phyloP scores from a whole-genome alignment of 2,797 vertebrate species.

The Argyrosomus regius region DNA sequence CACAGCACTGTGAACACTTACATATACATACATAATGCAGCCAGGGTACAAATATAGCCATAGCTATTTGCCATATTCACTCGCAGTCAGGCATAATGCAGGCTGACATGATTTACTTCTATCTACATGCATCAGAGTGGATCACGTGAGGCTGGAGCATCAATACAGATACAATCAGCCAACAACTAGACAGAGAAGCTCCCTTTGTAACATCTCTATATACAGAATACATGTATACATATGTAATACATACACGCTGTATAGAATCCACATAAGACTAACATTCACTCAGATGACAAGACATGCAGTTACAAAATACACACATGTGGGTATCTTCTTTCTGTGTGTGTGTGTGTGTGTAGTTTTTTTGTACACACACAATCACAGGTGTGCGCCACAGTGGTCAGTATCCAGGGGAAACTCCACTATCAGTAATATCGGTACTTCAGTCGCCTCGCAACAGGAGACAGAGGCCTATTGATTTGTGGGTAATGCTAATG shows the following conservation, averaged over 20 bases:
- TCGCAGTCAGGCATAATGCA: conserved; percentile 30
- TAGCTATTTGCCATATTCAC: conserved; percentile 29
- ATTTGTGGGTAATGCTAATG: conserved; percentile 64
- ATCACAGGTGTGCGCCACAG: conserved; percentile 8
- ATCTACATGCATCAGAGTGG: conserved; percentile 26
- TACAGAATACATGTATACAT: conserved; percentile 9
- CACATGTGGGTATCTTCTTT: background rate
- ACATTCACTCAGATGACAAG: conserved; percentile 3
- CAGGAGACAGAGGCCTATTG: conserved; percentile 61
- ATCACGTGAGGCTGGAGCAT: conserved; percentile 38
- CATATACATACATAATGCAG: conserved; percentile 37
- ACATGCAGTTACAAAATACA: conserved; percentile 11
- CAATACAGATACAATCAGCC: conserved; percentile 57
- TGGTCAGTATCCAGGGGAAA: conserved; percentile 23
- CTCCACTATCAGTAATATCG: conserved; percentile 40
- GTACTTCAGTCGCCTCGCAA: conserved; percentile 50
- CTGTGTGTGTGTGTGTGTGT: conserved; percentile 1
- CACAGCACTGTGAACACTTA: background rate
- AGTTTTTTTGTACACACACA: background rate
- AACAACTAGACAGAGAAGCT: conserved; percentile 20
- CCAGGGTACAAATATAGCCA: conserved; percentile 37
- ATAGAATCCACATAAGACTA: conserved; percentile 2
- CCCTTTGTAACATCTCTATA: conserved; percentile 19
- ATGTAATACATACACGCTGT: background rate
- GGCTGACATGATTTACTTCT: conserved; percentile 55